Evolutionary conservation across 2,113 vertebrate genomes (phyloP).

Genomic region (Thinocorus orbignyianus): DNA sequence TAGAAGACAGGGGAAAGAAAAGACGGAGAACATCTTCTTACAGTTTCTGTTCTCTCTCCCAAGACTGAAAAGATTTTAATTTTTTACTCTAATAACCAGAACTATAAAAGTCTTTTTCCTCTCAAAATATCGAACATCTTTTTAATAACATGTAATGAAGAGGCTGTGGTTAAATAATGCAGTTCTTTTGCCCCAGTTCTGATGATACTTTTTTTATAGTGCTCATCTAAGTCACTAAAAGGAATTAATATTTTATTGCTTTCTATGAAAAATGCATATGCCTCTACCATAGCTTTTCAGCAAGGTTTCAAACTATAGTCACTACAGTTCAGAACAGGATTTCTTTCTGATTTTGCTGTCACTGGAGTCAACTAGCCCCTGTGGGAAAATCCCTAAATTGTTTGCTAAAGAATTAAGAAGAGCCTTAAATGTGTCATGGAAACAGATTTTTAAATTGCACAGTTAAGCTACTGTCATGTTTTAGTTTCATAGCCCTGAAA

Average conservation of each 20-base stretch:
- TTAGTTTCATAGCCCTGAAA: neutral
- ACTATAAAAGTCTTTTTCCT: constrained; percentile 10
- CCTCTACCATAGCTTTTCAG: constrained; percentile 9
- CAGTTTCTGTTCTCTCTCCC: neutral
- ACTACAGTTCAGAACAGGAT: neutral
- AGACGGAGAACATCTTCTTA: neutral
- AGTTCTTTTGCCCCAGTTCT: constrained; percentile 26
- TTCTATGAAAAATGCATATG: constrained; percentile 66
- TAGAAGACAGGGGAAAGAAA: neutral
- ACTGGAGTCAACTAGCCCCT: neutral
- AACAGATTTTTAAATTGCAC: neutral
- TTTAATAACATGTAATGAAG: constrained; percentile 51
- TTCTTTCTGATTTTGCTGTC: neutral
- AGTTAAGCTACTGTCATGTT: neutral
- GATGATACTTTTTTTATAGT: neutral
- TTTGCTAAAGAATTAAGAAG: neutral
- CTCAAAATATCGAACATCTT: neutral
- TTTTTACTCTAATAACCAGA: constrained; percentile 19
- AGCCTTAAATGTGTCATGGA: neutral
- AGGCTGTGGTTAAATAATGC: constrained; percentile 55
- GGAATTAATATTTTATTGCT: constrained; percentile 66
- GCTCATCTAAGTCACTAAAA: constrained; percentile 50
- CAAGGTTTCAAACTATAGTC: neutral
- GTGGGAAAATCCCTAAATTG: neutral
- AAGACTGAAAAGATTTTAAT: neutral